Evolutionary conservation across 2,888 invertebrate genomes (phyloP).

Genomic region (Lacanobia wlatinum): DNA sequence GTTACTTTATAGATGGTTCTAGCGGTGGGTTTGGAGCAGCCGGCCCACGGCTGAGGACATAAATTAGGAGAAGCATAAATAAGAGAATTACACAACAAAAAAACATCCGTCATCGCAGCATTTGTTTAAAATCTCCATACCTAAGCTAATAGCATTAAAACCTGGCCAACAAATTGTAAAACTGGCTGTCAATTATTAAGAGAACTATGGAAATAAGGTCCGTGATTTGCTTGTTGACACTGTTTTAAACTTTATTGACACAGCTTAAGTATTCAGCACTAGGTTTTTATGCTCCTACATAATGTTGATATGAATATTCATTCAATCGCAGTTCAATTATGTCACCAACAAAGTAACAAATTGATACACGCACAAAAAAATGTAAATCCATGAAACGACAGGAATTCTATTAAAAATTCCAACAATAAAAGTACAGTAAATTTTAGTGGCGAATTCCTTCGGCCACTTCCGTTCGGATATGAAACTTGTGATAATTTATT

Average conservation of each 20-base stretch:
- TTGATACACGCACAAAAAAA: slow-evolving; percentile 33
- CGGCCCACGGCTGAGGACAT: too few relatives aligned
- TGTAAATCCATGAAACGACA: slow-evolving; percentile 4
- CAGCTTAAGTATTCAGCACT: slow-evolving; percentile 27
- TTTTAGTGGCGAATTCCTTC: slow-evolving; percentile 36
- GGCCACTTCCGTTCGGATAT: slow-evolving; percentile 47
- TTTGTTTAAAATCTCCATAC: neutral
- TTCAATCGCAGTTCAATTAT: slow-evolving; percentile 24
- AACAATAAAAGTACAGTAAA: slow-evolving; percentile 20
- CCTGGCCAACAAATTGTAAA: slow-evolving; percentile 1
- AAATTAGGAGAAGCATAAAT: too few relatives aligned
- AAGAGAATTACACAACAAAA: too few relatives aligned
- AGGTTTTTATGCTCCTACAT: slow-evolving; percentile 34
- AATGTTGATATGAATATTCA: slow-evolving; percentile 42
- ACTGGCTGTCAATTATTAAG: neutral
- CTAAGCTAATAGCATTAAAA: too few relatives aligned
- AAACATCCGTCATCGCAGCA: too few relatives aligned
- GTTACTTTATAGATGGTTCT: too few relatives aligned
- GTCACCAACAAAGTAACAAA: slow-evolving; percentile 28
- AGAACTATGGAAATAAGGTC: slow-evolving; percentile 19
- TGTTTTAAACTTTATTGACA: slow-evolving; percentile 8
- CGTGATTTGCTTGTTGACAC: slow-evolving; percentile 18
- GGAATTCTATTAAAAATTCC: slow-evolving; percentile 42
- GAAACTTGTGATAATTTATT: slow-evolving; percentile 23
- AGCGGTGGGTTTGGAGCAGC: too few relatives aligned